Evolutionary conservation across 2,113 vertebrate species (phyloP).

Genomic region (Pelobates fuscus): DNA sequence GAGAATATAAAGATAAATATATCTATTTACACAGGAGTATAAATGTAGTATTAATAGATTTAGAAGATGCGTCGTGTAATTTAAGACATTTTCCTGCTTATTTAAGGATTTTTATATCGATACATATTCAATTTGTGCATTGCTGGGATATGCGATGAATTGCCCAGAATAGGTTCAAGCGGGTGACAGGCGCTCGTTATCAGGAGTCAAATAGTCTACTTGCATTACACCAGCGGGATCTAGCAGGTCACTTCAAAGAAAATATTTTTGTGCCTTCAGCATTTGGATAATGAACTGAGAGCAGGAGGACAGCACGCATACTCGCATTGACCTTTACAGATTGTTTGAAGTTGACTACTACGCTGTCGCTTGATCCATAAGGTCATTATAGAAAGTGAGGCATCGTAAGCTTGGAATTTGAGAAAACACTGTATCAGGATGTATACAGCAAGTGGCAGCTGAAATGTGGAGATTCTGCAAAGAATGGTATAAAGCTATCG

Average conservation of each 20-base stretch:
- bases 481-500: no score
- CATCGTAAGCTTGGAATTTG: background rate
- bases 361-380: conserved; percentile 33
- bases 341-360: conserved; percentile 29
- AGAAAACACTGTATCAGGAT: no score
- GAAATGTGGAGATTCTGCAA: no score
- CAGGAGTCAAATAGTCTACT: no score
- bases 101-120: no score
- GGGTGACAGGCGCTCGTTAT: background rate
- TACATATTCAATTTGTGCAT: background rate
- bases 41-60: no score
- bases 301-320: conserved; percentile 29
- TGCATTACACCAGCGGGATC: conserved; percentile 27
- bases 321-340: conserved; percentile 28
- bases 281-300: conserved; percentile 41
- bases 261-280: conserved; percentile 35
- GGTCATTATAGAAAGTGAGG: conserved; percentile 14
- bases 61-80: no score
- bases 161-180: conserved; percentile 20
- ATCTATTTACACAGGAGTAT: no score
- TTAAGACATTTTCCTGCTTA: no score
- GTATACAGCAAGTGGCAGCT: no score
- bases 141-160: background rate
- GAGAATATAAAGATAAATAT: no score
- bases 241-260: conserved; percentile 30